A percentile compares a stretch with the other conserved stretches of the same genome.
Conservation (phyloP, 2,113 vertebrate genomes). For the Montifringilla adamsi region DNA sequence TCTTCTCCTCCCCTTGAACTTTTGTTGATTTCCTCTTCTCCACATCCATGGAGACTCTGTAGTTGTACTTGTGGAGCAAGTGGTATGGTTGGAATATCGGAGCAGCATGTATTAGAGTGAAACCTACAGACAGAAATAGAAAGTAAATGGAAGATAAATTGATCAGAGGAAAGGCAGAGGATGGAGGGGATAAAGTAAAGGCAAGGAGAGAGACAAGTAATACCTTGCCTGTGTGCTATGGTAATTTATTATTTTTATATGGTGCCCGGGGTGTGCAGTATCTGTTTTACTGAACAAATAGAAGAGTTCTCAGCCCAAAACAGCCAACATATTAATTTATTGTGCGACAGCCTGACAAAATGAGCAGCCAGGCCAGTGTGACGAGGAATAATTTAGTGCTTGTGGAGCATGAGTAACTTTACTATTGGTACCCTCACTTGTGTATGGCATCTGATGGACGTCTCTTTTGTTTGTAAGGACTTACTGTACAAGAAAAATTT, state of each 20-base stretch:
- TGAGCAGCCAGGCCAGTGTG: background rate
- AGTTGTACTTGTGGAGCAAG: background rate
- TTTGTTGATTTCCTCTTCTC: background rate
- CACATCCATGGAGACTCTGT: background rate
- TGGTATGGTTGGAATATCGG: background rate
- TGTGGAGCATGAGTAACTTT: background rate
- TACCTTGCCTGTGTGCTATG: background rate
- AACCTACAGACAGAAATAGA: constrained; percentile 41
- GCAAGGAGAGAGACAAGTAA: constrained; percentile 12
- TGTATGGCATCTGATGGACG: background rate
- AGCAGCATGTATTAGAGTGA: background rate
- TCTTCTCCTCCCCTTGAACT: background rate
- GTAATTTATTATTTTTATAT: constrained; percentile 29
- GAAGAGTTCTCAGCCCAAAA: constrained; percentile 23
- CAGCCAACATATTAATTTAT: constrained; percentile 23
- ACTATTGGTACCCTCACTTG: background rate
- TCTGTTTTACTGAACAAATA: constrained; percentile 21
- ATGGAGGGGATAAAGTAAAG: constrained; percentile 11
- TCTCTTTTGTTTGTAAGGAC: background rate
- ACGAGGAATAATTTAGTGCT: background rate
- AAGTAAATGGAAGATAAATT: constrained; percentile 48
- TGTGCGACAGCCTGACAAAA: constrained; percentile 4
- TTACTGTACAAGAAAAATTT: background rate
- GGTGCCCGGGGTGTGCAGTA: background rate
- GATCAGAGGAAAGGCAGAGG: constrained; percentile 19